These are phyloP conservation scores for Tribolium madens DNA, from an alignment of 1,140 invertebrate genomes.

Conservation along the genomic window DNA sequence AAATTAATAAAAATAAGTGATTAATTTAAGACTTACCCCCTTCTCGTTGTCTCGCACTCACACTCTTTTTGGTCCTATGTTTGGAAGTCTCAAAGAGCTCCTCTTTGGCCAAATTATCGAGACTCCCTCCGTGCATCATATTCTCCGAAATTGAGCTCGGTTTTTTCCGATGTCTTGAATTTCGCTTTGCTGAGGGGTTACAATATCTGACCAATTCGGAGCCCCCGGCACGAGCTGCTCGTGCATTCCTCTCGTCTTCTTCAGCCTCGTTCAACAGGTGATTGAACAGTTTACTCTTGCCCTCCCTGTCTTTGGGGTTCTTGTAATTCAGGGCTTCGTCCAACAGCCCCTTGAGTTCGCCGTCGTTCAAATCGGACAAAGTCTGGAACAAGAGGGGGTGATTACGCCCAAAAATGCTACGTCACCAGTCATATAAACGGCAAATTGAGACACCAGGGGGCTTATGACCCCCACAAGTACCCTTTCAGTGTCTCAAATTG, in stretches of 20 bases:
- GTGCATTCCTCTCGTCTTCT: slow-evolving; percentile 68
- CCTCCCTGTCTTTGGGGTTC: slow-evolving; percentile 80
- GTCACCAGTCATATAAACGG: too few species aligned
- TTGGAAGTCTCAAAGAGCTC: slow-evolving; percentile 58
- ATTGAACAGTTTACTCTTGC: slow-evolving; percentile 81
- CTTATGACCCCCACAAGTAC: too few species aligned
- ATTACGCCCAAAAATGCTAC: slow-evolving; percentile 36
- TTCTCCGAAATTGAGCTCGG: slow-evolving; percentile 69
- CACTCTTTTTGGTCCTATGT: slow-evolving; percentile 53
- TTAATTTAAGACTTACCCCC: slow-evolving; percentile 68
- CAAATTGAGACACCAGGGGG: too few species aligned
- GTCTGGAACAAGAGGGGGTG: slow-evolving; percentile 47
- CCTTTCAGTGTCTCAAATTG: too few species aligned
- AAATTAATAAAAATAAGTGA: not conserved
- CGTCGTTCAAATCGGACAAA: slow-evolving; percentile 73
- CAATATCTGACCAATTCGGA: slow-evolving; percentile 62
- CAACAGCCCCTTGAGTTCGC: slow-evolving; percentile 76
- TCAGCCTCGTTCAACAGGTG: slow-evolving; percentile 72
- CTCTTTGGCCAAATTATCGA: slow-evolving; percentile 71
- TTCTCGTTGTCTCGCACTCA: slow-evolving; percentile 74
- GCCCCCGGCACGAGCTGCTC: slow-evolving; percentile 62
- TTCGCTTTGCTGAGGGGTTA: slow-evolving; percentile 59
- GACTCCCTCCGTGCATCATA: slow-evolving; percentile 70
- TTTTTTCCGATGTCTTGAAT: slow-evolving; percentile 65
- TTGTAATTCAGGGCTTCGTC: slow-evolving; percentile 84